Evolutionary conservation across 2,797 vertebrate genomes (phyloP).

Genomic region (Gallinago nigripennis): DNA sequence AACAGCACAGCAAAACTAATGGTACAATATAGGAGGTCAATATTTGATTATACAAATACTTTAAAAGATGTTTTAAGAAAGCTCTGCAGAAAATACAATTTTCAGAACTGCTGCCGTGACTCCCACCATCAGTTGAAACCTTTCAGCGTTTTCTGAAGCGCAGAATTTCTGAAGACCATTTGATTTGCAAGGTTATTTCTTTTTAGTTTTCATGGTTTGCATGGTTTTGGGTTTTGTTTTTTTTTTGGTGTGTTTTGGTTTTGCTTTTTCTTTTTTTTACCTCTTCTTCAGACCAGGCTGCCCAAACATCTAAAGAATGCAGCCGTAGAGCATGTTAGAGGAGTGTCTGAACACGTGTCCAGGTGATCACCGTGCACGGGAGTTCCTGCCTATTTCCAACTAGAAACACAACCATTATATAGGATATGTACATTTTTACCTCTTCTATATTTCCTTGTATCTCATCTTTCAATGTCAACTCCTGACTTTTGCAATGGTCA

Average conservation of each 20-base stretch:
- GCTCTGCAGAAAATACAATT: not conserved
- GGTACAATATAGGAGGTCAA: not conserved
- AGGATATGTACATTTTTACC: not conserved
- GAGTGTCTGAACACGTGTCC: not conserved
- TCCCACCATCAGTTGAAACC: rapidly evolving
- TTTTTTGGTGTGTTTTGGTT: no score
- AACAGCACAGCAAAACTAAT: not conserved
- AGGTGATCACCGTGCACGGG: no score
- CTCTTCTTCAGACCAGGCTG: not conserved
- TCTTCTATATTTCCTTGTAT: not conserved
- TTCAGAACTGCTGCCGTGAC: not conserved
- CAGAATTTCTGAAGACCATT: not conserved
- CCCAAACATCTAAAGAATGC: not conserved
- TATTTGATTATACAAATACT: not conserved
- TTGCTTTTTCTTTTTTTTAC: no score
- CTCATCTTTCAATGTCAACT: not conserved
- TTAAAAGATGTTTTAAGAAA: not conserved
- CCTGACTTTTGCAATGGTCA: not conserved
- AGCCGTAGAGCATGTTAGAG: not conserved
- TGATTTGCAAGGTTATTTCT: not conserved
- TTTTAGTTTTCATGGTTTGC: not conserved
- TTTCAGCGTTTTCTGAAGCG: not conserved
- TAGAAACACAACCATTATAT: not conserved
- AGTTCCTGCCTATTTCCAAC: not conserved
- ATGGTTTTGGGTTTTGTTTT: no score